Conservation (phyloP, 2,797 vertebrate genomes). For the Pachyuromys duprasi region DNA sequence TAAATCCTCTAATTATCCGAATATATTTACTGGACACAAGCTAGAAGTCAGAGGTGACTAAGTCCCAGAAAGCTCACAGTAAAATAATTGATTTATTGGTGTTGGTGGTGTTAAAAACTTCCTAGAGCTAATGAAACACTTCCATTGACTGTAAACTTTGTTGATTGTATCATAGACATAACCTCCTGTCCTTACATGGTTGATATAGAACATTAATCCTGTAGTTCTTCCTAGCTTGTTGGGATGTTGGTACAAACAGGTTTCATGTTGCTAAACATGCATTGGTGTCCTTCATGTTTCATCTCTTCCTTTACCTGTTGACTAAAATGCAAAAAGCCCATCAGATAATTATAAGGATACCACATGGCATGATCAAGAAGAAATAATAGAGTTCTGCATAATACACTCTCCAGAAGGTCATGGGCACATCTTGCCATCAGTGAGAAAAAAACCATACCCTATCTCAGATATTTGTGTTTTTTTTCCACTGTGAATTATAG, state of each 20-base stretch:
- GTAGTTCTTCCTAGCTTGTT: not conserved
- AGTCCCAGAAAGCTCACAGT: not conserved
- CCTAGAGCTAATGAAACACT: not conserved
- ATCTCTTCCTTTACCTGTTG: not conserved
- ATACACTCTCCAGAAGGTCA: not conserved
- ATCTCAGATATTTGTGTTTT: not conserved
- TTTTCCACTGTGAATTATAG: not conserved
- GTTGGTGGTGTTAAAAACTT: not conserved
- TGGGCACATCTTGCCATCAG: not conserved
- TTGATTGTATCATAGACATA: not conserved
- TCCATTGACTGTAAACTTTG: not conserved
- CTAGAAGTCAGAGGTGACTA: slow-evolving; percentile 9
- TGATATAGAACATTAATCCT: not conserved
- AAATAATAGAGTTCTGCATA: not conserved
- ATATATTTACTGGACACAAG: not conserved
- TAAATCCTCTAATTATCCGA: slow-evolving; percentile 3
- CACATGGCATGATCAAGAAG: not conserved
- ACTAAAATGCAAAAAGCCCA: not conserved
- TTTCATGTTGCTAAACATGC: not conserved
- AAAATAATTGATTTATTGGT: not conserved
- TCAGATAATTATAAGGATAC: not conserved
- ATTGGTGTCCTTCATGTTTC: not conserved
- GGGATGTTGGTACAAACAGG: not conserved
- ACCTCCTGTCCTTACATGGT: not conserved
- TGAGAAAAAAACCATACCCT: not conserved